Conservation (phyloP, 1,140 invertebrate species). For the Hetaerina americana region DNA sequence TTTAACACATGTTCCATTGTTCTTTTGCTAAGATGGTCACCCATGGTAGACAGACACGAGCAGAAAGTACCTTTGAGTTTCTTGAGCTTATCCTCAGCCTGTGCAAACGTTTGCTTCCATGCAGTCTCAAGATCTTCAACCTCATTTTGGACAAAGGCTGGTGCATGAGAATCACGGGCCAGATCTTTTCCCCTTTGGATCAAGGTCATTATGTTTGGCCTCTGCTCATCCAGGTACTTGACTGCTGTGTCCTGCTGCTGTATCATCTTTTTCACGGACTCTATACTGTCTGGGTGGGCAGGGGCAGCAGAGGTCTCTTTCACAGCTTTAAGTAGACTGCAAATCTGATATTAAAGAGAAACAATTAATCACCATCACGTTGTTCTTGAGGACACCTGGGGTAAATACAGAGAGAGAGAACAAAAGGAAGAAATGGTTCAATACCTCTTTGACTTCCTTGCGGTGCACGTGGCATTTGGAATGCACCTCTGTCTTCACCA, state of each 20-base stretch:
- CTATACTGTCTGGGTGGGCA: constrained; percentile 51
- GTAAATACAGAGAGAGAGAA: background rate
- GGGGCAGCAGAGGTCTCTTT: constrained; percentile 49
- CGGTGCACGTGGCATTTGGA: constrained; percentile 85
- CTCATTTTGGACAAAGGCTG: constrained; percentile 70
- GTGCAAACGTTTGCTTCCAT: constrained; percentile 78
- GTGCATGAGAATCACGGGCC: constrained; percentile 68
- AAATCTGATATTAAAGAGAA: constrained; percentile 3
- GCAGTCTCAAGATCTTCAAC: constrained; percentile 69
- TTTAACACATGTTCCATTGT: too few relatives aligned
- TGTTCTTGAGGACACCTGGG: background rate
- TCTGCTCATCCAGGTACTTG: constrained; percentile 70
- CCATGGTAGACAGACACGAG: too few relatives aligned
- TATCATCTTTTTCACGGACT: constrained; percentile 59
- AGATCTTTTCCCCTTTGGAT: constrained; percentile 82
- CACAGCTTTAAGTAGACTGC: constrained; percentile 35
- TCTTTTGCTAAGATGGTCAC: too few relatives aligned
- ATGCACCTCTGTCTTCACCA: constrained; percentile 81
- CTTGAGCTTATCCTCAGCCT: constrained; percentile 69
- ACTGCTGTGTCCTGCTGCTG: constrained; percentile 65
- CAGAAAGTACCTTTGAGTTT: constrained; percentile 62
- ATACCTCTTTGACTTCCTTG: constrained; percentile 70
- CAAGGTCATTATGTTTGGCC: constrained; percentile 76
- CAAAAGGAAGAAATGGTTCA: background rate
- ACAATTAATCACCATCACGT: background rate